A percentile compares a stretch with the other conserved stretches of the same genome.
Evolutionary conservation across 2,888 invertebrate genomes (phyloP).

Genomic region (Leuctra nigra): DNA sequence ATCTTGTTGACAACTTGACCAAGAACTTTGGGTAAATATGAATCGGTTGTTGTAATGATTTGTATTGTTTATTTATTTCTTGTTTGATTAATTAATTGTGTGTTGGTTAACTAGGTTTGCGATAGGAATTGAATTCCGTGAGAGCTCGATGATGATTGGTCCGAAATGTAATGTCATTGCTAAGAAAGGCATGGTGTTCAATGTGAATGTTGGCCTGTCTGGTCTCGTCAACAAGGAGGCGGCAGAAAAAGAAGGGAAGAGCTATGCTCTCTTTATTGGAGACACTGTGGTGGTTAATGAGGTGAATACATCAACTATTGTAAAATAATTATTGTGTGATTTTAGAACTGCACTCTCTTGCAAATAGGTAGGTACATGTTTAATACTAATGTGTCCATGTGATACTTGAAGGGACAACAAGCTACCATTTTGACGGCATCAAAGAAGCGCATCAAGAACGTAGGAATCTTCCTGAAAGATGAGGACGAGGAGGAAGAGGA

Average conservation of each 20-base stretch:
- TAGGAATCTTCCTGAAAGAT: slow-evolving; percentile 91
- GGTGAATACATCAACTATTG: slow-evolving; percentile 39
- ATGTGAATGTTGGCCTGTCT: slow-evolving; percentile 87
- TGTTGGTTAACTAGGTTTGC: slow-evolving; percentile 58
- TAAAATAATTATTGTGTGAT: neutral
- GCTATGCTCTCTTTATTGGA: slow-evolving; percentile 89
- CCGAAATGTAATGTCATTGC: slow-evolving; percentile 76
- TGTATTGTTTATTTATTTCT: neutral
- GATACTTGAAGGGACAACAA: slow-evolving; percentile 55
- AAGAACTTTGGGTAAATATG: slow-evolving; percentile 75
- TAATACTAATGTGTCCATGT: slow-evolving; percentile 11
- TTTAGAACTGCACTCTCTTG: neutral
- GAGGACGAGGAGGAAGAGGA: slow-evolving; percentile 80
- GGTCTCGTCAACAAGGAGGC: slow-evolving; percentile 77
- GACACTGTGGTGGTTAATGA: slow-evolving; percentile 96
- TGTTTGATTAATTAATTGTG: neutral
- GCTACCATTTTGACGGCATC: slow-evolving; percentile 83
- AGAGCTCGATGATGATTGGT: slow-evolving; percentile 86
- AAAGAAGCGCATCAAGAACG: slow-evolving; percentile 92
- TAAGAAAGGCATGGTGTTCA: slow-evolving; percentile 94
- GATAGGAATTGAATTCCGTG: slow-evolving; percentile 97
- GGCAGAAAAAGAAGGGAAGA: slow-evolving; percentile 80
- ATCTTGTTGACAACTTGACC: slow-evolving; percentile 80
- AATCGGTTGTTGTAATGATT: neutral
- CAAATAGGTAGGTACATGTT: neutral